Evolutionary conservation across 2,888 invertebrate species (phyloP).

Genomic region (Apamea crenata): DNA sequence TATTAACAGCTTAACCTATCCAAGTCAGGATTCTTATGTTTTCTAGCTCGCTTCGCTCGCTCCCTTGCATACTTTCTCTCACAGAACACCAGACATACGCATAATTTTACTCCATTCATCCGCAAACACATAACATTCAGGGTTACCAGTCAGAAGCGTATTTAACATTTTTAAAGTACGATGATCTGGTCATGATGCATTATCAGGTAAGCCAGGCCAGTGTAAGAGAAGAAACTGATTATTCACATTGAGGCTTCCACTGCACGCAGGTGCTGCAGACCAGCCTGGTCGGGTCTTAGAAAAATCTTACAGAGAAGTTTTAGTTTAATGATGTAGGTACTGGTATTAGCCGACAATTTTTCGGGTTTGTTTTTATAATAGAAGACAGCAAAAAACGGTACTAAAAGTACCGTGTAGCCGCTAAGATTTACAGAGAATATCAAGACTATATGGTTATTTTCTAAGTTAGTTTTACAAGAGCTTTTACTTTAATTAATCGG

Average conservation of each 20-base stretch:
- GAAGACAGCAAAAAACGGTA: not conserved
- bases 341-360: not conserved
- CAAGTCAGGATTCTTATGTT: not conserved
- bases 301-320: not conserved
- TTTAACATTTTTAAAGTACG: too few species aligned
- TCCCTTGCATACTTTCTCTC: too few species aligned
- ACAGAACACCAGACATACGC: too few species aligned
- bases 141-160: too few species aligned
- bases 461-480: constrained; percentile 24
- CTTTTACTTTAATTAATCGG: constrained; percentile 39
- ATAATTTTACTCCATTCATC: too few species aligned
- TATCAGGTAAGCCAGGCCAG: not conserved
- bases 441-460: not conserved
- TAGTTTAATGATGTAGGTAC: not conserved
- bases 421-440: constrained; percentile 6
- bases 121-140: too few species aligned
- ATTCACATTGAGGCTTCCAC: not conserved
- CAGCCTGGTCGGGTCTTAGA: not conserved
- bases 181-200: not conserved
- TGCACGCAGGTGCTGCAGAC: not conserved
- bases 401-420: too few species aligned
- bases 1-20: not conserved
- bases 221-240: not conserved
- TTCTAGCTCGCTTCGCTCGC: not conserved
- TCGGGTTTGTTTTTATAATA: not conserved